Evolutionary conservation across 1,140 invertebrate genomes (phyloP).

Genomic region (Pseudomyrmex sp.): DNA sequence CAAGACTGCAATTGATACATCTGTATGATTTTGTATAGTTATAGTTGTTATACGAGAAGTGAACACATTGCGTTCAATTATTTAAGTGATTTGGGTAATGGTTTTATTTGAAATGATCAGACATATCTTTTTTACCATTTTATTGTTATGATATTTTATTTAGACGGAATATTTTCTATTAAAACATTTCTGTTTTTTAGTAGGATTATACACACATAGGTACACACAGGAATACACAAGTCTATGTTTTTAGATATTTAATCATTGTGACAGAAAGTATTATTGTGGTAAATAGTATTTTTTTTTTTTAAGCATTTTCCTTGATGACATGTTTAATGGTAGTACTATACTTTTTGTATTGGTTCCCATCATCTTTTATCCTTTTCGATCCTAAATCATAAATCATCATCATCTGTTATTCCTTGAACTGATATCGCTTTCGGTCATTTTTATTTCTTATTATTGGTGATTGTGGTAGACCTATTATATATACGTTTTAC

Average conservation of each 20-base stretch:
- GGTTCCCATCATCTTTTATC: slow-evolving; percentile 53
- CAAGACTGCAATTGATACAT: background rate
- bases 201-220: no score
- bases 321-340: slow-evolving; percentile 76
- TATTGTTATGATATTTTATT: no score
- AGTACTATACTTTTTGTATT: slow-evolving; percentile 70
- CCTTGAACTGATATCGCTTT: slow-evolving; percentile 67
- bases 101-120: no score
- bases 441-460: slow-evolving; percentile 66
- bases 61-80: no score
- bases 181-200: slow-evolving; percentile 45
- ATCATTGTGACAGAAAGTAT: slow-evolving; percentile 51
- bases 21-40: no score
- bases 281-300: slow-evolving; percentile 42
- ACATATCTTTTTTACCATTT: no score
- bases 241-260: no score
- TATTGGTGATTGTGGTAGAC: slow-evolving; percentile 70
- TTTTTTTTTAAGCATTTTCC: slow-evolving; percentile 47
- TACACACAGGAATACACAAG: no score
- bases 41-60: no score
- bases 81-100: no score
- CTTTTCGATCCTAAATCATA: slow-evolving; percentile 29
- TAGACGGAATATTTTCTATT: background rate
- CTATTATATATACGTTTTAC: slow-evolving; percentile 38
- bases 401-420: slow-evolving; percentile 34